A percentile compares a stretch with the other conserved stretches of the same genome.
These are phyloP conservation scores for Harpagus bidentatus DNA, from an alignment of 2,113 vertebrate species.

Conservation along the genomic window DNA sequence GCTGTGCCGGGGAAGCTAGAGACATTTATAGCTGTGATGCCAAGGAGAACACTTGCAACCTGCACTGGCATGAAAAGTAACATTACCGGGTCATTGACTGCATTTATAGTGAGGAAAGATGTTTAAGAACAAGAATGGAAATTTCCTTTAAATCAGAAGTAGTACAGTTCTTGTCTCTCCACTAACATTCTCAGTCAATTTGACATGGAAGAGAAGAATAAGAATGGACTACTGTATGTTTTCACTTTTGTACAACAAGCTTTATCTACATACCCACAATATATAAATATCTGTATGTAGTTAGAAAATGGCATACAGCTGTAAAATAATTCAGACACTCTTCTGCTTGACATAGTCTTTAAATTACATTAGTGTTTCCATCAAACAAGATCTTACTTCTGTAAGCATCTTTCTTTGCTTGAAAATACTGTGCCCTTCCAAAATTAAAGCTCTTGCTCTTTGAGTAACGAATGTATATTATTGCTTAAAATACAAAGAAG, in stretches of 20 bases:
- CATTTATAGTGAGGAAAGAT: neutral
- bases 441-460: neutral
- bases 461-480: neutral
- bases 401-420: neutral
- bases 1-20: neutral
- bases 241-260: neutral
- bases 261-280: neutral
- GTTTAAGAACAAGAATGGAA: neutral
- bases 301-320: neutral
- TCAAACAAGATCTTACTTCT: neutral
- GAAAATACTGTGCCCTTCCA: neutral
- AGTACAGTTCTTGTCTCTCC: neutral
- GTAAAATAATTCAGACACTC: neutral
- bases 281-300: neutral
- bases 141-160: neutral
- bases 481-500: neutral
- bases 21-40: neutral
- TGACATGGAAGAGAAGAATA: neutral
- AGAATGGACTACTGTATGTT: neutral
- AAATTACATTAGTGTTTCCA: neutral
- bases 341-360: neutral
- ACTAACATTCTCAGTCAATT: neutral
- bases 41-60: neutral
- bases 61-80: neutral
- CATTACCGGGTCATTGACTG: neutral